A percentile compares a stretch with the other conserved stretches of the same genome.
These are phyloP conservation scores for Apodemia mormo DNA, from an alignment of 2,888 invertebrate species.

Conservation along the genomic window DNA sequence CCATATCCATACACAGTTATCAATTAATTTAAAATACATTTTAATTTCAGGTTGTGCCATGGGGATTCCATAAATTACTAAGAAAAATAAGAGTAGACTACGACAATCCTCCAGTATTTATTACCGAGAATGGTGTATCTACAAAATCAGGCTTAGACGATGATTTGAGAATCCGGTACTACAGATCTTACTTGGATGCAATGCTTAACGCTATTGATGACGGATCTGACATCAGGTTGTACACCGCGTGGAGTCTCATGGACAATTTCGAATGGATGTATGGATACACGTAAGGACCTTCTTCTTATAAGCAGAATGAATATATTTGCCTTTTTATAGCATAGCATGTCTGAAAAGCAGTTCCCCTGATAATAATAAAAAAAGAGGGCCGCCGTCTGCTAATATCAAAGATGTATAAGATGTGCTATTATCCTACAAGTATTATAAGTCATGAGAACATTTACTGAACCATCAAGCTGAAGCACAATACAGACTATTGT, in stretches of 20 bases:
- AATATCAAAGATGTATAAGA: too few relatives aligned
- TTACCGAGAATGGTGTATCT: constrained; percentile 79
- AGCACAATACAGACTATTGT: too few relatives aligned
- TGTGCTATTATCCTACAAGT: too few relatives aligned
- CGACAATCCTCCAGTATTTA: constrained; percentile 43
- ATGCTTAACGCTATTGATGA: constrained; percentile 56
- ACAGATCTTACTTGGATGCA: constrained; percentile 62
- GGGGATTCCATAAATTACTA: constrained; percentile 79
- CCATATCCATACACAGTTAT: too few relatives aligned
- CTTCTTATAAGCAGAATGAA: background rate
- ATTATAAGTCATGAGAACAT: too few relatives aligned
- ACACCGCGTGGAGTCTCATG: constrained; percentile 79
- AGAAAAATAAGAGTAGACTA: constrained; percentile 49
- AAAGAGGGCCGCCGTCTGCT: too few relatives aligned
- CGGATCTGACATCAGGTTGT: constrained; percentile 61
- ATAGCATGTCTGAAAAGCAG: too few relatives aligned
- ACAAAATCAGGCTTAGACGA: constrained; percentile 69
- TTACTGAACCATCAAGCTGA: too few relatives aligned
- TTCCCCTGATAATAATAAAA: too few relatives aligned
- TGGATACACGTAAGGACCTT: constrained; percentile 67
- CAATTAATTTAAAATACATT: background rate
- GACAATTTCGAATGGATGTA: constrained; percentile 82
- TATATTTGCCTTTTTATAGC: too few relatives aligned
- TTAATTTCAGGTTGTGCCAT: constrained; percentile 62
- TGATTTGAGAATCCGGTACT: constrained; percentile 61